phyloP scores from a whole-genome alignment of 2,797 vertebrate genomes.

The Sebastes jordani region DNA sequence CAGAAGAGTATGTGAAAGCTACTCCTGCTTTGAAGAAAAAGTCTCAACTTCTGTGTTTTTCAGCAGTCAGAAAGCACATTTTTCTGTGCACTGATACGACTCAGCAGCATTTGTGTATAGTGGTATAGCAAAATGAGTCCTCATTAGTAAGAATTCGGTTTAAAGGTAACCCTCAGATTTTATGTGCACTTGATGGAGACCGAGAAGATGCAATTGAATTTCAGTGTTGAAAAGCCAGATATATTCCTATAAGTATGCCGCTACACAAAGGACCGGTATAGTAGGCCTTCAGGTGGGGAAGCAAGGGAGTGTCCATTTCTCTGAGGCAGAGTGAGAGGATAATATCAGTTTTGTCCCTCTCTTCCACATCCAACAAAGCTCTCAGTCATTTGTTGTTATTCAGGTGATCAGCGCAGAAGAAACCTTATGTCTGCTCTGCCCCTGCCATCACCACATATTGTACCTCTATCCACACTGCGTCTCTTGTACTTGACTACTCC shows the following conservation, averaged over 20 bases:
- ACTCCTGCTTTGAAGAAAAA: slow-evolving; percentile 47
- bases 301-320: not conserved
- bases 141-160: slow-evolving; percentile 23
- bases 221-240: not conserved
- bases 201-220: not conserved
- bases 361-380: slow-evolving; percentile 18
- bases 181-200: not conserved
- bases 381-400: slow-evolving; percentile 55
- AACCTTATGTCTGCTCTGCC: slow-evolving; percentile 43
- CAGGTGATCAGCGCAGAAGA: slow-evolving; percentile 42
- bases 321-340: not conserved
- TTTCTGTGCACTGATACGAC: not conserved
- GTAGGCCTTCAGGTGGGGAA: not conserved
- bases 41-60: slow-evolving; percentile 34
- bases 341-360: not conserved
- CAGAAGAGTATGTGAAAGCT: slow-evolving; percentile 48
- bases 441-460: slow-evolving; percentile 31
- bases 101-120: slow-evolving; percentile 1
- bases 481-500: slow-evolving; percentile 69
- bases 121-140: slow-evolving; percentile 3
- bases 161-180: slow-evolving; percentile 14
- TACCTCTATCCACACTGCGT: slow-evolving; percentile 29
- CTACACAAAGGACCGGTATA: not conserved
- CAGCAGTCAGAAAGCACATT: slow-evolving; percentile 4
- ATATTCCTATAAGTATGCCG: slow-evolving; percentile 14